phyloP scores from a whole-genome alignment of 2,113 vertebrate species.

The Anas platyrhynchos region DNA sequence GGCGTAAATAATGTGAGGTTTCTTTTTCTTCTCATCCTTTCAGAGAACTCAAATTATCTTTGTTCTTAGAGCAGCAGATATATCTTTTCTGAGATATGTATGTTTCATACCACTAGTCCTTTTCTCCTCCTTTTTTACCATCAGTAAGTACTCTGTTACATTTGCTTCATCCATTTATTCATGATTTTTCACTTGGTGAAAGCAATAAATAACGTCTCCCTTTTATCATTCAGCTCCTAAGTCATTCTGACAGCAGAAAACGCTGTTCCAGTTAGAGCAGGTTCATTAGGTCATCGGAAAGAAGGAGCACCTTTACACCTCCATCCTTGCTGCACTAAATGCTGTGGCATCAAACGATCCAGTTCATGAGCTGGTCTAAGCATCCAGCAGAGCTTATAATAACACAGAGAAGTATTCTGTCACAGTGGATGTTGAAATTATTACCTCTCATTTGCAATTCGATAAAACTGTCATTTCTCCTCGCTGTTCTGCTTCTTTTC shows the following conservation, averaged over 20 bases:
- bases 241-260: slow-evolving; percentile 18
- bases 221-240: slow-evolving; percentile 12
- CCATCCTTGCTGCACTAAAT: background rate
- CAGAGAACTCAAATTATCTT: background rate
- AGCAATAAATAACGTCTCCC: background rate
- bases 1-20: background rate
- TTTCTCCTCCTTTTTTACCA: background rate
- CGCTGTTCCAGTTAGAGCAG: background rate
- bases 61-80: background rate
- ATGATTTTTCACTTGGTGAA: background rate
- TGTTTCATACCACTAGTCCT: background rate
- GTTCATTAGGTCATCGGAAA: slow-evolving; percentile 19
- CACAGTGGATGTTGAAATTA: background rate
- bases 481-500: background rate
- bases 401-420: background rate
- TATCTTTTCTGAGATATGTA: background rate
- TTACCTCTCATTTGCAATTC: slow-evolving; percentile 27
- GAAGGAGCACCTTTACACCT: background rate
- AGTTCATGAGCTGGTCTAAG: background rate
- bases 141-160: background rate
- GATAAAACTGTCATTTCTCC: background rate
- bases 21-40: background rate
- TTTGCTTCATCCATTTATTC: slow-evolving; percentile 48
- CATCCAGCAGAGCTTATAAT: background rate
- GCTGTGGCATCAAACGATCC: background rate